These are phyloP conservation scores for Cheirogaleus major DNA, from an alignment of 2,797 vertebrate species.

Conservation along the genomic window DNA sequence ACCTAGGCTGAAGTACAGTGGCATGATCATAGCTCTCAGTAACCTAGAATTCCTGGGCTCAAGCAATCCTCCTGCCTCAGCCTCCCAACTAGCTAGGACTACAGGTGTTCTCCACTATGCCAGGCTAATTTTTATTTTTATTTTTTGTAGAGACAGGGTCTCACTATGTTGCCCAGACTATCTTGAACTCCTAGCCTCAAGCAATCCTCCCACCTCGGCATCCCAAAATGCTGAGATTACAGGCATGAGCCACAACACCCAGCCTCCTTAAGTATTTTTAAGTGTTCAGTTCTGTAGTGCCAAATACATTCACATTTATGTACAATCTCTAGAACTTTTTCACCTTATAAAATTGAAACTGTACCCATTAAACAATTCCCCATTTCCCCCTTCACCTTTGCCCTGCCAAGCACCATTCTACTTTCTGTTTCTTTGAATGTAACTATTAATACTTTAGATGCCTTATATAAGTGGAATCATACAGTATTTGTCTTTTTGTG, in stretches of 20 bases:
- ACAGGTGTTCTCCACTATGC: not conserved
- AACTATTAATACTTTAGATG: not conserved
- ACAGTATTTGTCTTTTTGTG: not conserved
- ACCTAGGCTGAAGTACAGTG: not conserved
- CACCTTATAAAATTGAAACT: not conserved
- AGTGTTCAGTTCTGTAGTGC: not conserved
- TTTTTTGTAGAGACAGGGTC: not conserved
- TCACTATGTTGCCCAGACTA: not conserved
- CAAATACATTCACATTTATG: not conserved
- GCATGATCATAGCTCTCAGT: not conserved
- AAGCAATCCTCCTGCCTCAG: not conserved
- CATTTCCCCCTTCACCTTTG: rapidly evolving
- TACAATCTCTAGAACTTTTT: not conserved
- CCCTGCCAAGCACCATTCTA: not conserved
- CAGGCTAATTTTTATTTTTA: not conserved
- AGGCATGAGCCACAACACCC: not conserved
- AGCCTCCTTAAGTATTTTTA: not conserved
- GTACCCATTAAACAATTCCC: not conserved
- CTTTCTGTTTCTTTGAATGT: not conserved
- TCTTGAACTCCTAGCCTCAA: not conserved
- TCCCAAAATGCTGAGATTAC: not conserved
- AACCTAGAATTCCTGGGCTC: not conserved
- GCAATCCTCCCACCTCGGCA: not conserved
- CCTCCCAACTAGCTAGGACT: not conserved
- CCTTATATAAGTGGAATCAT: not conserved